Percentiles rank a stretch among this genome's conserved stretches.
phyloP scores from a whole-genome alignment of 2,113 vertebrate species.

The Numida meleagris region DNA sequence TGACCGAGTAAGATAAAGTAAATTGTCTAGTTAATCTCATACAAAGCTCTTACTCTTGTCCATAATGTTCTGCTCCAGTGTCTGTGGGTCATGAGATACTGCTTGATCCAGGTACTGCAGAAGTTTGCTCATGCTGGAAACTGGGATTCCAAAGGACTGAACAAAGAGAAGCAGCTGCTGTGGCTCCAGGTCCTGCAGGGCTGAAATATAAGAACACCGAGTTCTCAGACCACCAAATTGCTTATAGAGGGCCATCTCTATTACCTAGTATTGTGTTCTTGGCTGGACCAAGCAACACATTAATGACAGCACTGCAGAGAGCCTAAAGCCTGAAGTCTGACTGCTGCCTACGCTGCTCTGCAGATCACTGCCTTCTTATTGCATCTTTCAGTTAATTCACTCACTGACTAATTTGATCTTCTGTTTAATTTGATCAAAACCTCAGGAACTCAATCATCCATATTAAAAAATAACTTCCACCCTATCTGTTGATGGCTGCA shows the following conservation, averaged over 20 bases:
- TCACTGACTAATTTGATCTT: slow-evolving; percentile 60
- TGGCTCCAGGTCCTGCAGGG: slow-evolving; percentile 93
- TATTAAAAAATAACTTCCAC: slow-evolving; percentile 71
- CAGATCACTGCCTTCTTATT: slow-evolving; percentile 45
- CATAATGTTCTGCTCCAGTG: slow-evolving; percentile 97
- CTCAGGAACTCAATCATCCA: slow-evolving; percentile 45
- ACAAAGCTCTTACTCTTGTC: slow-evolving; percentile 89
- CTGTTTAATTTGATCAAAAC: slow-evolving; percentile 66
- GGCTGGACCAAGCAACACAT: neutral
- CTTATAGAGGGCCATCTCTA: neutral
- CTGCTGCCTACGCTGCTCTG: slow-evolving; percentile 45
- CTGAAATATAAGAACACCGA: slow-evolving; percentile 55
- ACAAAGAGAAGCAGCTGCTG: slow-evolving; percentile 97
- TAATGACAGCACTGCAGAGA: neutral
- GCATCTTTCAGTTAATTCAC: slow-evolving; percentile 68
- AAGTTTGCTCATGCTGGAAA: slow-evolving; percentile 98
- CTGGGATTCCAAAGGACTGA: slow-evolving; percentile 97
- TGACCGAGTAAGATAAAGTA: neutral
- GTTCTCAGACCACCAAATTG: neutral
- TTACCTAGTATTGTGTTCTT: neutral
- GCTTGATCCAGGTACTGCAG: slow-evolving; percentile 96
- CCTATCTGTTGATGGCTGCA: slow-evolving; percentile 51
- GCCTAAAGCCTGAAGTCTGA: slow-evolving; percentile 39
- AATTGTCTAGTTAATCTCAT: neutral
- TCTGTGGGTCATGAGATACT: slow-evolving; percentile 92